These are phyloP conservation scores for Notiomystis cincta DNA, from an alignment of 2,113 vertebrate genomes.

Conservation along the genomic window DNA sequence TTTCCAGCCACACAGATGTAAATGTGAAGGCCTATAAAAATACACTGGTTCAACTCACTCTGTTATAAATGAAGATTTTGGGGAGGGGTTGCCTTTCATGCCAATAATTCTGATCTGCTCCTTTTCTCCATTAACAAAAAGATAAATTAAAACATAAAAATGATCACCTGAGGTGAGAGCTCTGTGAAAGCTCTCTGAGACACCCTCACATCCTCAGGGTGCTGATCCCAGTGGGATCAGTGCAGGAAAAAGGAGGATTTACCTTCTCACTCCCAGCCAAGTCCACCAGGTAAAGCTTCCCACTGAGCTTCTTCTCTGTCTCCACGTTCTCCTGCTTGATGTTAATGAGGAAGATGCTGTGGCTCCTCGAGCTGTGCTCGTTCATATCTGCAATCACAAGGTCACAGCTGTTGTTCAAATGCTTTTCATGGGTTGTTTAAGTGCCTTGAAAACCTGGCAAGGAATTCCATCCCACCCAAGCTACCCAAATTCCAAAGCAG, in stretches of 20 bases:
- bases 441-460: not conserved
- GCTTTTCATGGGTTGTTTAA: not conserved
- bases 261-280: conserved; percentile 97
- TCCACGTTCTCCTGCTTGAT: conserved; percentile 97
- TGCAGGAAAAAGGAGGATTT: not conserved
- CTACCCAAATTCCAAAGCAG: not conserved
- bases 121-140: not conserved
- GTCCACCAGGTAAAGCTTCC: conserved; percentile 96
- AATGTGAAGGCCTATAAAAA: not conserved
- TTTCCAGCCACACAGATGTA: not conserved
- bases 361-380: conserved; percentile 96
- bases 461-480: not conserved
- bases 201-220: not conserved
- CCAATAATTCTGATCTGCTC: not conserved
- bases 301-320: conserved; percentile 92
- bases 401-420: not conserved
- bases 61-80: not conserved
- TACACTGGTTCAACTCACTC: not conserved
- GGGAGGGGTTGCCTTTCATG: not conserved
- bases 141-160: not conserved
- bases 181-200: not conserved
- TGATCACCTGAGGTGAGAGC: not conserved
- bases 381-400: conserved; percentile 88
- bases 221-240: not conserved
- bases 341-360: conserved; percentile 96